Evolutionary conservation across 1,140 invertebrate species (phyloP), one percentile per base, ranked within the genome.

Genomic region (Leptinotarsa texana): DNA sequence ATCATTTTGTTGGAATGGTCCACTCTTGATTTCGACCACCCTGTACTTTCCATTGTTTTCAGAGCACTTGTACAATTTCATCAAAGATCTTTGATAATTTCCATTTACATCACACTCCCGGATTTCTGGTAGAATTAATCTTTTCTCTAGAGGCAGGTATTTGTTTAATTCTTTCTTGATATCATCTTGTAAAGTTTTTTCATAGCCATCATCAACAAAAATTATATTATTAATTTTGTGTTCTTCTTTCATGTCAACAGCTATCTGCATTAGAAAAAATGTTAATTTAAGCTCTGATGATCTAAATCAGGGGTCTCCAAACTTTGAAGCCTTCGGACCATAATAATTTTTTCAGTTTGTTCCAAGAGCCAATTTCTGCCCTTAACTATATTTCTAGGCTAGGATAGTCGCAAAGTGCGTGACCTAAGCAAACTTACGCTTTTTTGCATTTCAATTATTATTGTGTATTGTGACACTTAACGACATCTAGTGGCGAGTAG

Each of bases 131-230:
- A 90, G 85, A 1, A 93, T 90, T 0, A 87, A 78, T 13, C 93
- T 87, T 15, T 88, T 84, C 3, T 89, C 89, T 18, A 94, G 86
- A 42, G 94, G 90, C 21, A 97, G 84, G 75, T 92, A 87, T 22
- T 88, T 87, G 74, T 93, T 91, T 76, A 96, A 92, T 47, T 92
- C 82, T 17, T 87, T 85, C 74, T 90, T 90, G 74, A 94, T 91
- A 1, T 88, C 86, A 1, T 86, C 85, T 1, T 88, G 86, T 63
- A 96, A 84, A 0, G 91, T 90, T 77, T 92, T 91, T 83, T 97
- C 95, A 79, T 95, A 92, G 15, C 95, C 95, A 85, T 96, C 95
- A 76, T 96, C 94, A 0, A 96, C 90, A 51, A 96, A 90, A 11
- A 93, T 88, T 33, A 96, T 89, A 3, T 89, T 86, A 1, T 81